These are phyloP conservation scores for Ifrita kowaldi DNA, from an alignment of 2,113 vertebrate species.

Conservation along the genomic window DNA sequence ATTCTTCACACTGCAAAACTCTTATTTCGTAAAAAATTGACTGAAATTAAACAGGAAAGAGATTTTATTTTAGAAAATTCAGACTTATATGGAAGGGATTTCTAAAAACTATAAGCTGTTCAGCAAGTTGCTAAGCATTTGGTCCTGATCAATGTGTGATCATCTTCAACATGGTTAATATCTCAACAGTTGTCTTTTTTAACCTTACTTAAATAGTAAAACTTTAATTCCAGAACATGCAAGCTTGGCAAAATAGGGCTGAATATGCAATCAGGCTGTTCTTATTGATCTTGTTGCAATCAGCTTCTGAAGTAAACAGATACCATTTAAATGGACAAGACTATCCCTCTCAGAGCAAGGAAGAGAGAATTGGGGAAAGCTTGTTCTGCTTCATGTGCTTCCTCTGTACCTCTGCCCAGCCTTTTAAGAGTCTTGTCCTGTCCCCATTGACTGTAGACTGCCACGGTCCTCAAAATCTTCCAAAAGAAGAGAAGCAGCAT, in stretches of 20 bases:
- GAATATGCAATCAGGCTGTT: neutral
- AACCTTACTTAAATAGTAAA: neutral
- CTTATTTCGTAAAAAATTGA: neutral
- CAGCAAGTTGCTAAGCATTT: neutral
- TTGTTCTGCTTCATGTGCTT: neutral
- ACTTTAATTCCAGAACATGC: neutral
- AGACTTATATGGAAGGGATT: neutral
- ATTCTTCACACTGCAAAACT: neutral
- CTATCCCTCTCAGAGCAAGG: neutral
- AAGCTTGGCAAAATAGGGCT: neutral
- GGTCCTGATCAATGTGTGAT: neutral
- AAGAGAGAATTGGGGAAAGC: neutral
- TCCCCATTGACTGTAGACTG: neutral
- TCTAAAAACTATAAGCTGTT: constrained; percentile 1
- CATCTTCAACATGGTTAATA: neutral
- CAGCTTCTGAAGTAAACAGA: neutral
- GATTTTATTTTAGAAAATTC: neutral
- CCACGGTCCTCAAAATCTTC: neutral
- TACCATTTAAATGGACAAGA: neutral
- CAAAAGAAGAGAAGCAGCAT: neutral
- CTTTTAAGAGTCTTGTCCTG: neutral
- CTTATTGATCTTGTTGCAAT: neutral
- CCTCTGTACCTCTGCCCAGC: neutral
- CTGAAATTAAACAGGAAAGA: neutral
- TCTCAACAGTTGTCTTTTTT: neutral